Evolutionary conservation across 2,113 vertebrate species (phyloP).

Genomic region (Furnarius figulus): DNA sequence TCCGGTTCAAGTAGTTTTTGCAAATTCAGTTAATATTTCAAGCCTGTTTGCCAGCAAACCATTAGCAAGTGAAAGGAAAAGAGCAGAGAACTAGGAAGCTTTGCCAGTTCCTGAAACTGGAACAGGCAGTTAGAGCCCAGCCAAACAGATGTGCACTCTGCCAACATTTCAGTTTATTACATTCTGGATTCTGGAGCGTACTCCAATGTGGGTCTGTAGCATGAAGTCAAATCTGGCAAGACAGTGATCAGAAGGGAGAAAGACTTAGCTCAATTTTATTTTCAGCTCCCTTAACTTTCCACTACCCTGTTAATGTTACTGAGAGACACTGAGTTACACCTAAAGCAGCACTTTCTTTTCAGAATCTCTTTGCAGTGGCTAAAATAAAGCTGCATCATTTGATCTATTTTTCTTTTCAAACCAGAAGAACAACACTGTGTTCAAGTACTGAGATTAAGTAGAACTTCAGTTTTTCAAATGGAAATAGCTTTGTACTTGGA

Average conservation of each 20-base stretch:
- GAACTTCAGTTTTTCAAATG: slow-evolving; percentile 15
- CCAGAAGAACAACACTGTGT: background rate
- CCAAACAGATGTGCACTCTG: background rate
- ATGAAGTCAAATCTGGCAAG: background rate
- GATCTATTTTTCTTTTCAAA: background rate
- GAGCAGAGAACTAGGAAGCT: background rate
- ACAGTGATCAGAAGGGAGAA: background rate
- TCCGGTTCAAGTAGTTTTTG: background rate
- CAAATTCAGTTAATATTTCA: slow-evolving; percentile 1
- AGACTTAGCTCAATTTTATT: background rate
- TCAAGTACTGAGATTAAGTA: background rate
- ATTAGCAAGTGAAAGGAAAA: background rate
- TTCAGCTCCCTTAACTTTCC: background rate
- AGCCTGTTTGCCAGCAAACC: background rate
- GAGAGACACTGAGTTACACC: background rate
- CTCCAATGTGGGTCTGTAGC: background rate
- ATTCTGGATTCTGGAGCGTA: background rate
- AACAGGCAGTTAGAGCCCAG: background rate
- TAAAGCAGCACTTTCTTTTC: background rate
- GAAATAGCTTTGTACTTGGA: slow-evolving; percentile 24
- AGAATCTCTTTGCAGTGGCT: background rate
- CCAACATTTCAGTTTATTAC: slow-evolving; percentile 20
- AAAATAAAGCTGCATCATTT: background rate
- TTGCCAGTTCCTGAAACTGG: slow-evolving; percentile 11
- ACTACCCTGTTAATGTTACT: background rate